Evolutionary conservation across 2,888 invertebrate species (phyloP).

Genomic region (Drosophila niveifrons): DNA sequence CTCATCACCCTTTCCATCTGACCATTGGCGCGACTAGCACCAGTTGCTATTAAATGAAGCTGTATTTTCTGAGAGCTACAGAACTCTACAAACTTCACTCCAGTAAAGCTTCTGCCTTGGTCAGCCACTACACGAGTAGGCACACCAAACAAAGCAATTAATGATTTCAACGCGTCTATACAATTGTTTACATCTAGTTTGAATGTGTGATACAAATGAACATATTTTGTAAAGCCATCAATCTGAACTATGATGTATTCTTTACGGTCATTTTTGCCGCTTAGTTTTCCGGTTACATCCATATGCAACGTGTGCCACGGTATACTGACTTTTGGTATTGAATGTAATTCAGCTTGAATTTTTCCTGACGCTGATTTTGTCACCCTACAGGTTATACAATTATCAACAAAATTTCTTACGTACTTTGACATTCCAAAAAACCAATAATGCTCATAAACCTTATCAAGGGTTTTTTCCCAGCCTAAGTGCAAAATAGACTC

Average conservation of each 20-base stretch:
- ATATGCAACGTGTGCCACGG: neutral
- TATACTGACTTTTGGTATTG: too few species aligned
- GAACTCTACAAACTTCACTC: neutral
- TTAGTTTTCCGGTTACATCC: neutral
- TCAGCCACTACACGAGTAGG: neutral
- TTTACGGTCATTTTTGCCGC: neutral
- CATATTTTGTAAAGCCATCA: neutral
- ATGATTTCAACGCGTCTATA: neutral
- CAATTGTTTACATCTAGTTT: neutral
- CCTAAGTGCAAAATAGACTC: conserved; percentile 7
- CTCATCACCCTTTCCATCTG: conserved; percentile 13
- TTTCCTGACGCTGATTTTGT: neutral
- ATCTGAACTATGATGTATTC: neutral
- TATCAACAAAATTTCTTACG: neutral
- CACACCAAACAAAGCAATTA: neutral
- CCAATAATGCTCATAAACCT: conserved; percentile 1
- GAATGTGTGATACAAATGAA: neutral
- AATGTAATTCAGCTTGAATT: neutral
- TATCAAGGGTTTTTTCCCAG: neutral
- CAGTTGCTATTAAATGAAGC: conserved; percentile 14
- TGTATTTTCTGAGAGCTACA: neutral
- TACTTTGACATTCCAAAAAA: neutral
- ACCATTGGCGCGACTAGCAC: conserved; percentile 7
- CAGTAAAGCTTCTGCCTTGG: neutral
- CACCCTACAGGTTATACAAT: neutral